Base-by-base conservation (phyloP, 2,888 invertebrate genomes). In the Acronicta psi region DNA sequence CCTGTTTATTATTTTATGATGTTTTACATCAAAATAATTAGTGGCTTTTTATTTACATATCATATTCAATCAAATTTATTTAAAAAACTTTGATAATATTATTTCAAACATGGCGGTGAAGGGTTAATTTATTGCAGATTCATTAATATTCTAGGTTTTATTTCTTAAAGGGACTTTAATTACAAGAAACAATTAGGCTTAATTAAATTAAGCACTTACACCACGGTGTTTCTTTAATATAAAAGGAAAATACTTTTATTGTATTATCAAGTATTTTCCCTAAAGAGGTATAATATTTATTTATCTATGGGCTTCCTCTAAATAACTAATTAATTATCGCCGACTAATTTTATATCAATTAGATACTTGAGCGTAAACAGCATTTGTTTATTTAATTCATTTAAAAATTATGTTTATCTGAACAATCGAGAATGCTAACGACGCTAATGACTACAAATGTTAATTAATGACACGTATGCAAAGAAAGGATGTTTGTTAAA, bases 301-400 rank as follows among this genome's bases (percentile, higher is more conserved):
- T 59, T 57, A 57, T 69, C 55, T 56, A 36, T 50, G 17, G 14
- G 47, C 57, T 60, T 69, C 71, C 71, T 65, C n/a, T 40, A 31
- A 55, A 57, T 49, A 56, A 55, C n/a, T 40, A 31, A 55, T 59
- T 49, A 56, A 55, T 70, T 59, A 70, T 63, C 56, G 42, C 42
- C 2, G 44, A 54, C 63, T 68, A 61, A 75, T 72, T 74, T 69
- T 57, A 72, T 68, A 68, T 70, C 14, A 75, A 73, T 73, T 73
- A 76, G 68, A 75, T 76, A 77, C 20, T 14, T 44, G 9, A 57
- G 29, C 75, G 13, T 59, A 13, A 46, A 49, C 41, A 46, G 16
- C 20, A 17, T 45, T 20, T 14, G 23, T 36, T 38, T 46, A 49
- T 50, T 67, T 54, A 34, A 57, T 70, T 68, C 59, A 62, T 66